Evolutionary conservation across 2,113 vertebrate genomes (phyloP).

Genomic region (Protobothrops flavoviridis): DNA sequence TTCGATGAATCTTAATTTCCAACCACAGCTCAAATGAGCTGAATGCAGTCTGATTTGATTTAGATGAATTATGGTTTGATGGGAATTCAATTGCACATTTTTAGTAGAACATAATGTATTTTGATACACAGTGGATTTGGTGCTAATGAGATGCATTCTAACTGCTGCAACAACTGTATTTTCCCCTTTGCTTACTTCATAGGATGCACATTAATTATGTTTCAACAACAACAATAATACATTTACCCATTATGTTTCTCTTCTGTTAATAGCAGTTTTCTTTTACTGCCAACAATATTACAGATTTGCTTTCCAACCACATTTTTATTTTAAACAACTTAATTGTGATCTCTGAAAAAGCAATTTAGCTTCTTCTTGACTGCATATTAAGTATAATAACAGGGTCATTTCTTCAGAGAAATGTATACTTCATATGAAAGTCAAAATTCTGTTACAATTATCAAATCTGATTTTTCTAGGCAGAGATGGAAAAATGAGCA

Average conservation of each 20-base stretch:
- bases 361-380: slow-evolving; percentile 9
- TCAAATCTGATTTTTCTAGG: slow-evolving; percentile 8
- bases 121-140: slow-evolving; percentile 51
- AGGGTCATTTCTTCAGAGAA: slow-evolving; percentile 31
- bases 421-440: neutral
- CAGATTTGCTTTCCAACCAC: slow-evolving; percentile 51
- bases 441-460: neutral
- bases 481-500: fast-evolving
- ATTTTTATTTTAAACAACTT: slow-evolving; percentile 54
- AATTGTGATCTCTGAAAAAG: slow-evolving; percentile 46
- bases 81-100: slow-evolving; percentile 60
- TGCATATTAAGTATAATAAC: slow-evolving; percentile 6
- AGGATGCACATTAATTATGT: slow-evolving; percentile 63
- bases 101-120: slow-evolving; percentile 51
- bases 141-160: slow-evolving; percentile 64
- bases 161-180: slow-evolving; percentile 56
- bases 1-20: slow-evolving; percentile 57
- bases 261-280: slow-evolving; percentile 50
- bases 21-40: slow-evolving; percentile 37
- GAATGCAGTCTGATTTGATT: slow-evolving; percentile 42
- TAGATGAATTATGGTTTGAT: slow-evolving; percentile 62
- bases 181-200: slow-evolving; percentile 47
- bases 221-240: slow-evolving; percentile 43
- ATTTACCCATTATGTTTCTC: slow-evolving; percentile 54
- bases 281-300: slow-evolving; percentile 45